Evolutionary conservation across 1,140 invertebrate species (phyloP).

Genomic region (Camponotus floridanus): DNA sequence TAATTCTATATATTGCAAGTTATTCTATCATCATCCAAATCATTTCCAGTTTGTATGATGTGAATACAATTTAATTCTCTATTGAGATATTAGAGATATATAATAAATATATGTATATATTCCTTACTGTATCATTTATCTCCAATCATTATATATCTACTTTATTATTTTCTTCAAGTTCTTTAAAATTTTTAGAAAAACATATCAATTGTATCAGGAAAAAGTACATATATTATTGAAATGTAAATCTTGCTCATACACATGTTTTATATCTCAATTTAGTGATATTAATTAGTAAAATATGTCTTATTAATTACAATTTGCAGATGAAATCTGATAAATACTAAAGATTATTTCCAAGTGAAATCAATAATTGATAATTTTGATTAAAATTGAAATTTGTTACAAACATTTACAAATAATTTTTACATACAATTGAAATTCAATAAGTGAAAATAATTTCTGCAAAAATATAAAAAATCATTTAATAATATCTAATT

Average conservation of each 20-base stretch:
- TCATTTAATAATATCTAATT: neutral
- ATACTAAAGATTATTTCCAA: neutral
- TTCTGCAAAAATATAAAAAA: neutral
- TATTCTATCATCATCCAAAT: constrained; percentile 40
- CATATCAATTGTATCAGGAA: neutral
- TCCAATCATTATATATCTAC: constrained; percentile 16
- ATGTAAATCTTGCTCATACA: neutral
- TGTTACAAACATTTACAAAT: neutral
- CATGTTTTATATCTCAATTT: neutral
- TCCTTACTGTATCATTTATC: constrained; percentile 27
- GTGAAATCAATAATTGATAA: neutral
- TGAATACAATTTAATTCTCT: constrained; percentile 41
- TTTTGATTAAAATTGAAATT: neutral
- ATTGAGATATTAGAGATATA: constrained; percentile 34
- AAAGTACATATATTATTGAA: neutral
- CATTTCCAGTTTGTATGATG: neutral
- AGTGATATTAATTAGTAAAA: neutral
- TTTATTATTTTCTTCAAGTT: neutral
- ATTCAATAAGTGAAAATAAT: neutral
- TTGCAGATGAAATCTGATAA: neutral
- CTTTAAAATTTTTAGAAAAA: neutral
- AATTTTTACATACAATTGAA: neutral
- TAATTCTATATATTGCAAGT: constrained; percentile 14
- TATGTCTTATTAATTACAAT: neutral
- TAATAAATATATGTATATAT: constrained; percentile 68